phyloP scores from a whole-genome alignment of 2,113 vertebrate species.

The Leptobrachium ailaonicum region DNA sequence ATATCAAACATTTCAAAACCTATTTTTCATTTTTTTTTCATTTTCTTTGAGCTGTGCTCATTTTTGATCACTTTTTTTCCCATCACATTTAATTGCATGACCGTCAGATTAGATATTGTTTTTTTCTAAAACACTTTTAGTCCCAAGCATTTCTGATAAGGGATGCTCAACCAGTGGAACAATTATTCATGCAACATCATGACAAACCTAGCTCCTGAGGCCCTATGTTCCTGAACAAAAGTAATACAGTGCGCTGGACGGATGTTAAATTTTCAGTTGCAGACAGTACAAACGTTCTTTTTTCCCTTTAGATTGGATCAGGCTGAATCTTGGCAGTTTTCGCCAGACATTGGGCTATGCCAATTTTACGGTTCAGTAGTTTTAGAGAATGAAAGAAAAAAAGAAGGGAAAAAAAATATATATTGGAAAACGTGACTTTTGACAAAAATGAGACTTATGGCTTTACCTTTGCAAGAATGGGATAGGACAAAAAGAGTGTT shows the following conservation, averaged over 20 bases:
- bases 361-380: slow-evolving; percentile 36
- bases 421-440: slow-evolving; percentile 21
- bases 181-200: no score
- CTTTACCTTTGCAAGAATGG: slow-evolving; percentile 4
- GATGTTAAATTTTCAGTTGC: background rate
- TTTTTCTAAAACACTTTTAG: no score
- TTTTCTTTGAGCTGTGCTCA: no score
- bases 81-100: no score
- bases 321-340: slow-evolving; percentile 17
- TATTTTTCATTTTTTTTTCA: no score
- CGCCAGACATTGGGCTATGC: background rate
- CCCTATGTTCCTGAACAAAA: background rate
- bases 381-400: slow-evolving; percentile 22
- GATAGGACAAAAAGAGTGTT: slow-evolving; percentile 30
- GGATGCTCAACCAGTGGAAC: no score
- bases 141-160: no score
- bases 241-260: background rate
- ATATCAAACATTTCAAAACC: no score
- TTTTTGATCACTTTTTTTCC: no score
- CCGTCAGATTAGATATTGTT: no score
- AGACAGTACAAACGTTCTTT: background rate
- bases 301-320: slow-evolving; percentile 8
- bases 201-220: no score
- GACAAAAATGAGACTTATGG: slow-evolving; percentile 4
- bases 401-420: slow-evolving; percentile 4